A percentile compares a stretch with the other conserved stretches of the same genome.
Evolutionary conservation across 2,113 vertebrate genomes (phyloP).

Genomic region (Panthera tigris): DNA sequence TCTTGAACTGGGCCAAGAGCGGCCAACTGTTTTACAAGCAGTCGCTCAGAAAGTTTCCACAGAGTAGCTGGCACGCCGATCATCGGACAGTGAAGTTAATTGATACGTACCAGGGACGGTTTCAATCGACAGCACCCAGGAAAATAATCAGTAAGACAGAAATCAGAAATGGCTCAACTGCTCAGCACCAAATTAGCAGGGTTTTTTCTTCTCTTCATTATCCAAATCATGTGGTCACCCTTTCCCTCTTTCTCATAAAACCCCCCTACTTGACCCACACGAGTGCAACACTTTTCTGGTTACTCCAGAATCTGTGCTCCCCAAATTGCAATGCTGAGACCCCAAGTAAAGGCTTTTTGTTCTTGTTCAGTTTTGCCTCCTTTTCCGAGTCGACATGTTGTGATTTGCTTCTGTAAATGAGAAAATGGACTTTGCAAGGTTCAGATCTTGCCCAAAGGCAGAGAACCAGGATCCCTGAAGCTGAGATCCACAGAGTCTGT

Average conservation of each 20-base stretch:
- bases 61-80: background rate
- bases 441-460: background rate
- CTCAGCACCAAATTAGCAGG: background rate
- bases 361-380: no score
- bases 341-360: no score
- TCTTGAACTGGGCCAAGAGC: background rate
- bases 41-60: background rate
- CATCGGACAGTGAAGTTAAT: background rate
- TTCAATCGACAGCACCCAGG: background rate
- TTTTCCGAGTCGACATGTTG: no score
- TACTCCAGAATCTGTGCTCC: no score
- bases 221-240: background rate
- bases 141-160: background rate
- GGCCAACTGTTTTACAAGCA: background rate
- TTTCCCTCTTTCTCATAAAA: background rate
- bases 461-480: background rate
- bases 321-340: no score
- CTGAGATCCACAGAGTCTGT: background rate
- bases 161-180: background rate
- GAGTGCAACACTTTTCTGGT: no score
- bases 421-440: background rate
- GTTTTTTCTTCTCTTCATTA: background rate
- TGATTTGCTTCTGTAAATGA: background rate
- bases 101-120: background rate
- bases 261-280: no score